Conservation (phyloP, 2,888 invertebrate species). For the Cephalotes varians region DNA sequence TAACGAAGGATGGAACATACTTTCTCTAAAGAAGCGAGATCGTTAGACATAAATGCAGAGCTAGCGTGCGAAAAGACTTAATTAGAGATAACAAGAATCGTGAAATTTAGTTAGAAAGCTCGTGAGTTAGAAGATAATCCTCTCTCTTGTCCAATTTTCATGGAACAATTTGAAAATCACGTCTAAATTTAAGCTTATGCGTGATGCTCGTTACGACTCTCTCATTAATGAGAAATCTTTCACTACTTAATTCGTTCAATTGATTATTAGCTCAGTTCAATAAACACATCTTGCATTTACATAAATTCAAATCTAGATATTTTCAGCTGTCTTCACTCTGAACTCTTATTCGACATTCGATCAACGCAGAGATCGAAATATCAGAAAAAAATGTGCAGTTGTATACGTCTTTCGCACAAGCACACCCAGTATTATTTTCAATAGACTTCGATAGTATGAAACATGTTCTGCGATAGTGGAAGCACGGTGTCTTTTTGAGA, state of each 20-base stretch:
- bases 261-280: conserved; percentile 56
- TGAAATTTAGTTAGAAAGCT: background rate
- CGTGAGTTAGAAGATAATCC: background rate
- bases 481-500: conserved; percentile 41
- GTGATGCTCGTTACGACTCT: background rate
- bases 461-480: conserved; percentile 28
- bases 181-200: background rate
- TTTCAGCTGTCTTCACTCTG: background rate
- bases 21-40: conserved; percentile 16
- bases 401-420: background rate
- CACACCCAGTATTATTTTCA: conserved; percentile 11
- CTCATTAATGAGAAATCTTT: conserved; percentile 29
- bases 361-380: background rate
- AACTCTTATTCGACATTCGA: background rate
- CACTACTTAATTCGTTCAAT: conserved; percentile 32
- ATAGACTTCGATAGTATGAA: conserved; percentile 20
- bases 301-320: conserved; percentile 26
- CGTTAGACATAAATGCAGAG: background rate
- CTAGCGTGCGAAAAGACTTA: background rate
- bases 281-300: conserved; percentile 63
- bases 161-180: background rate
- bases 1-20: conserved; percentile 14
- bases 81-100: background rate
- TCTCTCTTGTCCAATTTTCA: background rate
- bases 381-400: background rate